Percentiles rank a stretch among this genome's conserved stretches.
phyloP scores from a whole-genome alignment of 2,797 vertebrate species.

The Squalus acanthias region DNA sequence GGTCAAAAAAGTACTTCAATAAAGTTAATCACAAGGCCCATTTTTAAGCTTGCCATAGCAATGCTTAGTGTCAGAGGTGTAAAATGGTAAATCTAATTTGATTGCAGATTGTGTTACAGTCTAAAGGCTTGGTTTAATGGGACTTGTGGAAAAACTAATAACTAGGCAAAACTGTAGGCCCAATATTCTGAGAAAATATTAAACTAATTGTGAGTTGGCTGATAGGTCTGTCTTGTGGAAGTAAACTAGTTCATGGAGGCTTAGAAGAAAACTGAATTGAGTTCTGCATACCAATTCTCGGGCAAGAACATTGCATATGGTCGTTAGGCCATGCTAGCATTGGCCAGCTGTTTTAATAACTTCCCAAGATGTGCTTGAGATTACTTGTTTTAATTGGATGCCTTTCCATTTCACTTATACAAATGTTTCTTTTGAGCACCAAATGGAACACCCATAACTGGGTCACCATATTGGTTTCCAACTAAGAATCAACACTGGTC shows the following conservation, averaged over 20 bases:
- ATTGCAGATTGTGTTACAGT: not conserved
- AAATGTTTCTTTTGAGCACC: not conserved
- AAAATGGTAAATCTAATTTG: not conserved
- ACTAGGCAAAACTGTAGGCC: not conserved
- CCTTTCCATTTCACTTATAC: not conserved
- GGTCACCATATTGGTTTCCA: not conserved
- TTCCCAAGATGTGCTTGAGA: not conserved
- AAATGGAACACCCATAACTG: not conserved
- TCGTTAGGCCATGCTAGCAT: not conserved
- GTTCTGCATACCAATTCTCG: not conserved
- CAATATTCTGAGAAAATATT: not conserved
- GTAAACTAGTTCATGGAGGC: not conserved
- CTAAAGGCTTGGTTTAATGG: not conserved
- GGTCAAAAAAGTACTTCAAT: not conserved
- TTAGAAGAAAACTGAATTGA: not conserved
- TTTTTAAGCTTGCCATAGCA: not conserved
- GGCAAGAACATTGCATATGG: not conserved
- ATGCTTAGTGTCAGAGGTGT: not conserved
- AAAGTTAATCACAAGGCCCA: not conserved
- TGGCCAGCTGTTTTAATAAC: not conserved
- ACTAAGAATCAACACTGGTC: not conserved
- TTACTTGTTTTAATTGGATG: not conserved
- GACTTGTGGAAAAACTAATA: not conserved
- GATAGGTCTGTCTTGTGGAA: not conserved
- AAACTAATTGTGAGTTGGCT: not conserved